Conservation (phyloP, 2,113 vertebrate species). For the Podocnemis expansa region DNA sequence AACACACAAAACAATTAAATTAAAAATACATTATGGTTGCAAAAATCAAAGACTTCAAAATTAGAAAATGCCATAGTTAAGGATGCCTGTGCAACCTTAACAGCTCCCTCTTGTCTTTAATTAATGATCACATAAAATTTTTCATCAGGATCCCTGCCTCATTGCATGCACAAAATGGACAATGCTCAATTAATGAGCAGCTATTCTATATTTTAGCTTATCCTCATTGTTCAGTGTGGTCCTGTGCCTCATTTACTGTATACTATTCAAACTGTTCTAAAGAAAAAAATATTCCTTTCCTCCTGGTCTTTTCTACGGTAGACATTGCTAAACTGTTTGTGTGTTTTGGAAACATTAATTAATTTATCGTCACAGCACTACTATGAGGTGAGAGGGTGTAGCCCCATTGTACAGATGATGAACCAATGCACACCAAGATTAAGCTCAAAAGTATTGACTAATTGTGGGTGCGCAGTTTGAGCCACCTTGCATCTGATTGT, state of each 20-base stretch:
- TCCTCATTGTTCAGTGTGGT: background rate
- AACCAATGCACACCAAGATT: background rate
- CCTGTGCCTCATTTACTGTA: background rate
- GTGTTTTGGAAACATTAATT: background rate
- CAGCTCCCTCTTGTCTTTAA: background rate
- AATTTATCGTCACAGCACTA: background rate
- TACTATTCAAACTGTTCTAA: background rate
- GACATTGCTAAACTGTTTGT: background rate
- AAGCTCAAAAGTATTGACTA: background rate
- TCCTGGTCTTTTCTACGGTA: too few relatives aligned
- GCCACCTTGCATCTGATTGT: background rate
- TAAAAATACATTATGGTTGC: background rate
- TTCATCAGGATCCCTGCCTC: background rate
- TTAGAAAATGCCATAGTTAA: too few relatives aligned
- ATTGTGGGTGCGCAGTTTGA: background rate
- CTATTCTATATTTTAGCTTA: background rate
- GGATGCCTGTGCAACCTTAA: too few relatives aligned
- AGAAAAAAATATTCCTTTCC: background rate
- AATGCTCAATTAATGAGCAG: background rate
- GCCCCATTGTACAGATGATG: background rate
- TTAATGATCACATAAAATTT: background rate
- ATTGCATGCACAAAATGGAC: background rate
- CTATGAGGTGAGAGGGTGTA: background rate
- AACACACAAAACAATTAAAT: background rate
- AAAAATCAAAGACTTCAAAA: background rate